A percentile compares a stretch with the other conserved stretches of the same genome.
These are phyloP conservation scores for Callionymus lyra DNA, from an alignment of 2,113 vertebrate genomes.

Conservation along the genomic window DNA sequence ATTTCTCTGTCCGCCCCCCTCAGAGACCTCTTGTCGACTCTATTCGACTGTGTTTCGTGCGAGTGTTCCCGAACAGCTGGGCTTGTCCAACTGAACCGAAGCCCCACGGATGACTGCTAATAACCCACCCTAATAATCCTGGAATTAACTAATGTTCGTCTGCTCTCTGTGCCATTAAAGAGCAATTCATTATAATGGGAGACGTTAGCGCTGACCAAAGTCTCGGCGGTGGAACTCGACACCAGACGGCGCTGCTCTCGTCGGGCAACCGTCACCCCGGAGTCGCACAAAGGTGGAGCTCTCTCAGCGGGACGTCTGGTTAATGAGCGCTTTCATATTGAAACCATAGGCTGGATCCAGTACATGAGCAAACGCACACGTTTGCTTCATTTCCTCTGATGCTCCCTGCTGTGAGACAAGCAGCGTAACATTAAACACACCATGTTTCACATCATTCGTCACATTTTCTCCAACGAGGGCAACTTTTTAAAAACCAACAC, in stretches of 20 bases:
- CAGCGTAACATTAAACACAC: slow-evolving; percentile 21
- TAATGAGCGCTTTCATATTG: slow-evolving; percentile 36
- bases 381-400: slow-evolving; percentile 27
- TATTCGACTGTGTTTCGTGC: slow-evolving; percentile 10
- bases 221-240: slow-evolving; percentile 24
- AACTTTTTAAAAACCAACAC: too few species aligned
- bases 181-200: slow-evolving; percentile 43
- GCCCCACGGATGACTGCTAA: slow-evolving; percentile 57
- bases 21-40: too few species aligned
- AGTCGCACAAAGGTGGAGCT: slow-evolving; percentile 37
- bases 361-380: slow-evolving; percentile 11
- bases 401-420: slow-evolving; percentile 24
- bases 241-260: slow-evolving; percentile 10
- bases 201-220: slow-evolving; percentile 29
- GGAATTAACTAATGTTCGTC: slow-evolving; percentile 45
- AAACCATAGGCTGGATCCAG: slow-evolving; percentile 24
- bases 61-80: slow-evolving; percentile 45
- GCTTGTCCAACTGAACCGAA: slow-evolving; percentile 47
- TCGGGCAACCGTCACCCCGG: slow-evolving; percentile 33
- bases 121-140: slow-evolving; percentile 60
- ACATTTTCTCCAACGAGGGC: too few species aligned
- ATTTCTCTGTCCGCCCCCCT: too few species aligned
- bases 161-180: slow-evolving; percentile 45
- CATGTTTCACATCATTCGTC: slow-evolving; percentile 1
- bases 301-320: slow-evolving; percentile 32